These are phyloP conservation scores for Sceloporus tristichus DNA, from an alignment of 2,113 vertebrate genomes.

Conservation along the genomic window DNA sequence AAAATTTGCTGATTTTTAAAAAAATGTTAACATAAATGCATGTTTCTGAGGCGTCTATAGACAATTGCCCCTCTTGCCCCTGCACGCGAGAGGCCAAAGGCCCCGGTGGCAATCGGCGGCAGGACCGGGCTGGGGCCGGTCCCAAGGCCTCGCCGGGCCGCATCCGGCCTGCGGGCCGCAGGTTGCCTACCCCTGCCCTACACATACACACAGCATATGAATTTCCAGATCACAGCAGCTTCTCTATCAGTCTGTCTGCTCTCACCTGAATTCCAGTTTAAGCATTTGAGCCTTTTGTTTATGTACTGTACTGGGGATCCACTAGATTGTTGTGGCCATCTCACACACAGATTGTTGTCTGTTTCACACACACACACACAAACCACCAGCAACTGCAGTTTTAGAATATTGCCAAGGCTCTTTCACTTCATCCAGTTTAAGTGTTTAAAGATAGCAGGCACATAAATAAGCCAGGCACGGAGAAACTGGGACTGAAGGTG, in stretches of 20 bases:
- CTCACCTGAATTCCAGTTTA: neutral
- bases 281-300: neutral
- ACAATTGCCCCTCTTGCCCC: no score
- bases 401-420: slow-evolving; percentile 5
- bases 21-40: no score
- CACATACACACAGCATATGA: no score
- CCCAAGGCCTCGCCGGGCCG: no score
- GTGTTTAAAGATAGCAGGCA: slow-evolving; percentile 66
- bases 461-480: slow-evolving; percentile 75
- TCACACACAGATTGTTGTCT: neutral
- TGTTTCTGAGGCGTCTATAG: no score
- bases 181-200: no score
- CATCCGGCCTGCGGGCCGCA: no score
- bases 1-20: no score
- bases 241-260: neutral
- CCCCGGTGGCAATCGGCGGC: no score
- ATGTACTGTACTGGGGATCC: neutral
- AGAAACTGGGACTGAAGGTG: slow-evolving; percentile 67
- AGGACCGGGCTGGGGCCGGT: no score
- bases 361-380: neutral
- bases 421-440: slow-evolving; percentile 36
- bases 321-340: neutral
- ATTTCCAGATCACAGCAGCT: neutral
- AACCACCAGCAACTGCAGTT: no score
- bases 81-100: no score